Base-by-base conservation (phyloP, 2,888 invertebrate species). In the Heliconius ethilla region DNA sequence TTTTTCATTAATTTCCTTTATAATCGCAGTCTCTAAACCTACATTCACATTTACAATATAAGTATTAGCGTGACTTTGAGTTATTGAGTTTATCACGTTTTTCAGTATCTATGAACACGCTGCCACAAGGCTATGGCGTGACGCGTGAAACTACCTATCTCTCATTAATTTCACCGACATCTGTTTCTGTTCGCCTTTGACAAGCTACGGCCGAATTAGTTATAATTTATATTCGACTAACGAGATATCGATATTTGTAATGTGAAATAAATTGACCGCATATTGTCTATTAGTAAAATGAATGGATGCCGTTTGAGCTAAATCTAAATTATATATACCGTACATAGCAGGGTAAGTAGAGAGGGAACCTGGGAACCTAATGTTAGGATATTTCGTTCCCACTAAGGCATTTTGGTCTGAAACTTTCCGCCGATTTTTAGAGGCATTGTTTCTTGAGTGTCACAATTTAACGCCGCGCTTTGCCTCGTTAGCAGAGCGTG, bases 161-260 rank as follows among this genome's bases (percentile, higher is more conserved):
- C 18, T 76, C 40, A 78, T 78, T 78, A 78, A 76, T 76, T 69
- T 27, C 29, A 33, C 65, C 45, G 67, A 76, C 76, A 78, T 78
- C 78, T 78, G 78, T 76, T 78, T 63, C 73, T 22, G 73, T 77
- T 73, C n/a, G 40, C 45, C 33, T 51, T 72, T 78, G 76, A 78
- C 73, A 76, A 73, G 62, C 76, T 55, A 78, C 69, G 66, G 72
- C 29, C 27, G 66, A 78, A 78, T 75, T 78, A 78, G 72, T 78
- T 78, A 75, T 75, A 78, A 70, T 75, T 78, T 75, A 75, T 78
- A 51, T 45, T 37, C 22, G 22, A 67, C 66, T 70, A 76, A 70
- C 55, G 72, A 59, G 70, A 40, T 55, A 77, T 73, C 70, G 63
- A 77, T 65, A 55, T 27, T 25, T 3, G 51, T 55, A 65, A 51